Evolutionary conservation across 2,888 invertebrate genomes (phyloP).

Genomic region (Acanthosepion esculentum): DNA sequence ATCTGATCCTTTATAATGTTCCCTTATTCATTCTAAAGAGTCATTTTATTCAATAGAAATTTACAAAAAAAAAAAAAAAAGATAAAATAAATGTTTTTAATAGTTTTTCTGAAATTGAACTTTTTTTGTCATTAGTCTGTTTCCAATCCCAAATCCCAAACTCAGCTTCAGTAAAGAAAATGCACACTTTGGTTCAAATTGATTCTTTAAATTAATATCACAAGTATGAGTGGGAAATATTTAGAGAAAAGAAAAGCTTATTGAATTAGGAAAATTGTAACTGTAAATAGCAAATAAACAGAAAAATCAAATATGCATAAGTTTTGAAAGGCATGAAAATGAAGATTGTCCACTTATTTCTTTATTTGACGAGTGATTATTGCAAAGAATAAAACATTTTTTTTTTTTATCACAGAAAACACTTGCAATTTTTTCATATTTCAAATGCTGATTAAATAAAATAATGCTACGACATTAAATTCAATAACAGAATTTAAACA

Average conservation of each 20-base stretch:
- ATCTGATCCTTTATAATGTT: not conserved
- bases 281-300: not conserved
- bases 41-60: no score
- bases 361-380: not conserved
- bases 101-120: not conserved
- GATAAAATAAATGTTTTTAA: not conserved
- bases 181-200: not conserved
- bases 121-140: not conserved
- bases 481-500: slow-evolving; percentile 1
- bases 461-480: not conserved
- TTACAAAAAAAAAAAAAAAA: not conserved
- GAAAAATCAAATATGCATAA: not conserved
- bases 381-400: not conserved
- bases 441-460: not conserved
- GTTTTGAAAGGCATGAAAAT: not conserved
- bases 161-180: not conserved
- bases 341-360: slow-evolving; percentile 15
- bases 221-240: not conserved
- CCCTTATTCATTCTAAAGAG: not conserved
- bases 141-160: not conserved
- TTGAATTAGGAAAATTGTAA: not conserved
- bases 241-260: not conserved
- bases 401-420: not conserved
- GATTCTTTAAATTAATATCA: not conserved
- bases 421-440: not conserved